A percentile compares a stretch with the other conserved stretches of the same genome.
These are phyloP conservation scores for Dendronephthya gigantea DNA, from an alignment of 64 coral and sea anemone species.

Conservation along the genomic window DNA sequence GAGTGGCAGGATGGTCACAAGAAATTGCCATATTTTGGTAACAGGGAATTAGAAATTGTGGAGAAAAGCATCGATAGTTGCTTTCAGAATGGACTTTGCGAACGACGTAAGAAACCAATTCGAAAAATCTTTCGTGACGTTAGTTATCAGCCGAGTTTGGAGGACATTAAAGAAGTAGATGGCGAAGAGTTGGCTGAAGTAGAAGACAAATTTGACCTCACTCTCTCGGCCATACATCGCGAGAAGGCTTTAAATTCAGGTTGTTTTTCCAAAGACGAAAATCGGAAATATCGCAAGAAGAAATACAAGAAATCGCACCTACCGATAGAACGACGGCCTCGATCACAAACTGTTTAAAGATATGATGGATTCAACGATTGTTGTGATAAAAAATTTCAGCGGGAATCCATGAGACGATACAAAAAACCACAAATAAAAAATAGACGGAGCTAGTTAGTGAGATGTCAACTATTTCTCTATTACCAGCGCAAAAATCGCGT, in stretches of 20 bases:
- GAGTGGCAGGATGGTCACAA: background rate
- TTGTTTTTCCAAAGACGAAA: background rate
- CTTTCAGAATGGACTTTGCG: background rate
- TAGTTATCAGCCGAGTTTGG: background rate
- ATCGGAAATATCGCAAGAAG: constrained; percentile 2
- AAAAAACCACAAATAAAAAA: background rate
- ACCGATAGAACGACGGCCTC: background rate
- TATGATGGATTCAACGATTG: background rate
- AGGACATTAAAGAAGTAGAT: constrained; percentile 1
- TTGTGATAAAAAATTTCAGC: background rate
- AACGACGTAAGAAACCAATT: background rate
- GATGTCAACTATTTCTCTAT: background rate
- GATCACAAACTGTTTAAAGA: constrained; percentile 3
- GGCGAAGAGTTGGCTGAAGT: background rate
- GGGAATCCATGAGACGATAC: background rate
- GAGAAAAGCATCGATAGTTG: constrained; percentile 19
- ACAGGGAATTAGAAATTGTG: background rate
- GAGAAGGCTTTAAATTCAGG: background rate
- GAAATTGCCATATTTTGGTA: background rate
- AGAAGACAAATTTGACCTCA: constrained; percentile 3
- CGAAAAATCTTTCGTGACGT: background rate
- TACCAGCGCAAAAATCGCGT: too few relatives aligned
- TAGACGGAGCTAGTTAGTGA: background rate
- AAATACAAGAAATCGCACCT: background rate
- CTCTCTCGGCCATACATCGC: background rate